Evolutionary conservation across 2,888 invertebrate species (phyloP).

Genomic region (Dermolepida albohirtum): DNA sequence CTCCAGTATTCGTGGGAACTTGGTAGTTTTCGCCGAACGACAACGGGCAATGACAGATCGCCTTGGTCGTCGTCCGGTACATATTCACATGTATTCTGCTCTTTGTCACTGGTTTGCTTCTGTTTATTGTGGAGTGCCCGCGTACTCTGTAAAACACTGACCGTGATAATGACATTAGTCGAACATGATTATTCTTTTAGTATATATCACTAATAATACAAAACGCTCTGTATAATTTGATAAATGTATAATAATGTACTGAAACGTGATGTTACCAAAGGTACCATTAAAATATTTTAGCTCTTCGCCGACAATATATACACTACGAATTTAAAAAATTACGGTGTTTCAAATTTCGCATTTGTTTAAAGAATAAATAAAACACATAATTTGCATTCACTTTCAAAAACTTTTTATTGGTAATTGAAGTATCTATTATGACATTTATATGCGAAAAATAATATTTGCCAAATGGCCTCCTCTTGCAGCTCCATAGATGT

Average conservation of each 20-base stretch:
- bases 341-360: no score
- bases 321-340: no score
- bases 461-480: no score
- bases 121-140: background rate
- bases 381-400: no score
- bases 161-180: slow-evolving; percentile 57
- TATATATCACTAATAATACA: slow-evolving; percentile 43
- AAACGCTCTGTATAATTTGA: slow-evolving; percentile 28
- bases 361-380: no score
- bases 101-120: slow-evolving; percentile 23
- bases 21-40: slow-evolving; percentile 56
- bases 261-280: slow-evolving; percentile 1
- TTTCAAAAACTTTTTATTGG: no score
- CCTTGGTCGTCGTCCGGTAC: slow-evolving; percentile 59
- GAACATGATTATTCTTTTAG: slow-evolving; percentile 59
- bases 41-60: slow-evolving; percentile 58
- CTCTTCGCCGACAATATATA: background rate
- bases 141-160: slow-evolving; percentile 37
- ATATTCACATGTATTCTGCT: slow-evolving; percentile 47
- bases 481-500: no score
- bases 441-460: no score
- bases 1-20: slow-evolving; percentile 55
- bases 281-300: slow-evolving; percentile 16
- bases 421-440: no score
- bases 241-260: slow-evolving; percentile 26